Evolutionary conservation across 2,888 invertebrate genomes (phyloP).

Genomic region (Hipparchia semele): DNA sequence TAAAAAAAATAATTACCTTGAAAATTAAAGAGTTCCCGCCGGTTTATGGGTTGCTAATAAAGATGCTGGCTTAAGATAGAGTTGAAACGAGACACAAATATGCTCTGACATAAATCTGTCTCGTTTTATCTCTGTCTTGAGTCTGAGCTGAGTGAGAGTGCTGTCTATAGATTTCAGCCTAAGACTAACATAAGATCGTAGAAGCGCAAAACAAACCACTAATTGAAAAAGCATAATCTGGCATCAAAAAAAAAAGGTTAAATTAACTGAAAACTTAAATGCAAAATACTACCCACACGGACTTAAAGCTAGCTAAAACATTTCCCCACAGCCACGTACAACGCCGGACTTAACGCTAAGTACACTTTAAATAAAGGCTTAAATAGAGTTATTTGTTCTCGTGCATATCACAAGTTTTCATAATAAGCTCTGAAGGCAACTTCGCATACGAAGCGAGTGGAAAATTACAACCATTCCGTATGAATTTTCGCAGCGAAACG

Average conservation of each 20-base stretch:
- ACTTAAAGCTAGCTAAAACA: conserved; percentile 8
- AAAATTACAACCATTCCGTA: conserved; percentile 42
- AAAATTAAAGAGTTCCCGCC: too few species aligned
- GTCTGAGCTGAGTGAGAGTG: too few species aligned
- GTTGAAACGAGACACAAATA: too few species aligned
- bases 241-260: not conserved
- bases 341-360: conserved; percentile 24
- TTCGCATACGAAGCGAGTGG: conserved; percentile 42
- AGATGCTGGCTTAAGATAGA: too few species aligned
- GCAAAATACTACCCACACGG: conserved; percentile 2
- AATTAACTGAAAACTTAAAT: not conserved
- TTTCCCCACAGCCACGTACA: conserved; percentile 9
- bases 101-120: too few species aligned
- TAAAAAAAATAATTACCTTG: too few species aligned
- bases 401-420: conserved; percentile 37
- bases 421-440: conserved; percentile 38
- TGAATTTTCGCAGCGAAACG: conserved; percentile 36
- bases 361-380: conserved; percentile 42
- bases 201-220: too few species aligned
- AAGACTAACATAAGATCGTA: too few species aligned
- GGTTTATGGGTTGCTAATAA: too few species aligned
- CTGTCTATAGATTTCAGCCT: too few species aligned
- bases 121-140: too few species aligned
- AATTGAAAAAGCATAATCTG: not conserved
- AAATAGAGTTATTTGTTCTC: conserved; percentile 39